phyloP scores from a whole-genome alignment of 2,888 invertebrate species.

The Chouioia cunea region DNA sequence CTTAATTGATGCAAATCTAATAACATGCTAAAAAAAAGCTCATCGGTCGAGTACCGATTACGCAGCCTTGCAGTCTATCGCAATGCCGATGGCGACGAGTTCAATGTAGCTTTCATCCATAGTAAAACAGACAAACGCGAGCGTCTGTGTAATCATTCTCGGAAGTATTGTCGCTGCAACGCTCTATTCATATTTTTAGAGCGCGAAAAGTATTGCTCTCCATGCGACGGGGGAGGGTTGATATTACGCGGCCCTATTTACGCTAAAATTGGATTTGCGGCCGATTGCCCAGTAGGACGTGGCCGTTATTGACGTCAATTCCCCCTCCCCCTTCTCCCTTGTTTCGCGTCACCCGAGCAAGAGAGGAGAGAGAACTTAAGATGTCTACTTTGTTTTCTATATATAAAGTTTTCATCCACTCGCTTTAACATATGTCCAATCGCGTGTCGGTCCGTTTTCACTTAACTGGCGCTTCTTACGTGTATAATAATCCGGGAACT shows the following conservation, averaged over 20 bases:
- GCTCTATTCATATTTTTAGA: not conserved
- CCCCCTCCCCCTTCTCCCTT: no score
- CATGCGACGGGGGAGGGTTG: not conserved
- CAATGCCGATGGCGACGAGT: no score
- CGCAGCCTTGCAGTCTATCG: no score
- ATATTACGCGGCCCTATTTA: conserved; percentile 56
- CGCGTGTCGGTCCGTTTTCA: no score
- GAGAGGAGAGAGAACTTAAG: not conserved
- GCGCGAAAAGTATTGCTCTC: no score
- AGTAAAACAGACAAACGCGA: not conserved
- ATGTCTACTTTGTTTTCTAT: conserved; percentile 1
- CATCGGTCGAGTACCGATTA: no score
- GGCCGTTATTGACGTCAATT: conserved; percentile 59
- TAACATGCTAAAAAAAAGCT: no score
- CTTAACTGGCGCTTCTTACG: no score
- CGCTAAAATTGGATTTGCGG: conserved; percentile 58
- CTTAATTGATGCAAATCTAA: no score
- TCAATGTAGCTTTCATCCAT: no score
- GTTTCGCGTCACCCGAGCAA: conserved; percentile 11
- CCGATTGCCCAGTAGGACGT: conserved; percentile 61
- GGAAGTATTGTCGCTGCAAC: not conserved
- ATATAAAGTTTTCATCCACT: not conserved
- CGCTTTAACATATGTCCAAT: no score
- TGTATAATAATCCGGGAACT: no score
- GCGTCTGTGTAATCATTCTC: not conserved